Percentiles rank a stretch among this genome's conserved stretches.
These are phyloP conservation scores for Rhynchopsitta pachyrhyncha DNA, from an alignment of 2,113 vertebrate genomes.

Conservation along the genomic window DNA sequence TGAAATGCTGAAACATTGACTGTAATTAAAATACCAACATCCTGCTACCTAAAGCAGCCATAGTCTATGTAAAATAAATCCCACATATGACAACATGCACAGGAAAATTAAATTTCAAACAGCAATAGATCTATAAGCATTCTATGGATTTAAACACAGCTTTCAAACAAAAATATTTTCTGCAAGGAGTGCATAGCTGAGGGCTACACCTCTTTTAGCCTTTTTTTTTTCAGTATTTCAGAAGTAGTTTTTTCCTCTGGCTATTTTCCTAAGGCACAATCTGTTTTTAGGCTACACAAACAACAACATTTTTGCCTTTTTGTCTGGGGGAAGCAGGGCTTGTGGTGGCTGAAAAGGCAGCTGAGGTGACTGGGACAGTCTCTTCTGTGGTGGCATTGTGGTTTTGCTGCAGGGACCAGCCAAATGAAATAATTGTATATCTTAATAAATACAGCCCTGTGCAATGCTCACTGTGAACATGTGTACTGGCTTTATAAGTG, in stretches of 20 bases:
- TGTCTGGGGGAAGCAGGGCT: neutral
- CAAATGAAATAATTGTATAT: constrained; percentile 50
- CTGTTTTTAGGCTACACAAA: constrained; percentile 43
- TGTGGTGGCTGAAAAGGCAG: constrained; percentile 43
- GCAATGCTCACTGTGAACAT: constrained; percentile 32
- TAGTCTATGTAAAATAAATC: neutral
- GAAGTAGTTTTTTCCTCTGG: constrained; percentile 24
- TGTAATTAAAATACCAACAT: neutral
- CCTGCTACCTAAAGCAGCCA: neutral
- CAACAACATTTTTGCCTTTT: constrained; percentile 55
- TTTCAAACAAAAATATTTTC: neutral
- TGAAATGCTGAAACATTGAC: neutral
- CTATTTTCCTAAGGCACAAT: constrained; percentile 54
- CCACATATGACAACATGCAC: neutral
- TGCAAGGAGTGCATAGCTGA: neutral
- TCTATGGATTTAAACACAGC: neutral
- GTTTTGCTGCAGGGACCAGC: constrained; percentile 29
- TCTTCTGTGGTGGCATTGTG: constrained; percentile 44
- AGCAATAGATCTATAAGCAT: neutral
- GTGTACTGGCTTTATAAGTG: neutral
- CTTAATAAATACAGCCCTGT: constrained; percentile 57
- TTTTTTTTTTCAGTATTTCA: constrained; percentile 7
- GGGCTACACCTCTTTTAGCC: neutral
- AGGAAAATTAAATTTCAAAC: neutral
- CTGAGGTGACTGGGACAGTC: constrained; percentile 19